Evolutionary conservation across 2,888 invertebrate species (phyloP), one percentile per base, ranked within the genome.

Genomic region (Congeria kusceri): DNA sequence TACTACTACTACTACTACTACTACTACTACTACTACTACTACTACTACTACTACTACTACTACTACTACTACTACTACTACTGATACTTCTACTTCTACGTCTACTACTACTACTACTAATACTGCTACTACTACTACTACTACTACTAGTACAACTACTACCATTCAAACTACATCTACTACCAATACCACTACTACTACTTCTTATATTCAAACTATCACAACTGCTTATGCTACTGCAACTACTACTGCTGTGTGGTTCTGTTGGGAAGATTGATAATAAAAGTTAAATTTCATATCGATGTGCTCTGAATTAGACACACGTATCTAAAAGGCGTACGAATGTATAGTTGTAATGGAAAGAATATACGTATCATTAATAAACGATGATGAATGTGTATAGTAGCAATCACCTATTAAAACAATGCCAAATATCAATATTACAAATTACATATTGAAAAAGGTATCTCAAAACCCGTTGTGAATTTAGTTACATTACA

Each of bases 1-100:
- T 49, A 49, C 49, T 49, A 49, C 49, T 49, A 49, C 49, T 49
- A 49, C 49, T 49, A 49, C 49, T 49, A 49, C 49, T 49, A 49
- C 49, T 49, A 49, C 49, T 49, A 49, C 49, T 49, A 49, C 49
- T 49, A 49, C 49, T 49, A 49, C 49, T 49, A 49, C 49, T 49
- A 49, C 49, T 49, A 49, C 49, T 49, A 49, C 49, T 49, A 49
- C 49, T 49, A 49, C 49, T 49, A 49, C 49, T 49, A 49, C 49
- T 49, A 49, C 49, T 49, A 49, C 49, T 20, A 49, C 49, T 20
- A 20, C 49, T 20, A 49, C 20, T 20, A 49, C 49, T 49, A 49
- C 49, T 20, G 15, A 4, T 20, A 49, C 49, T 20, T 9, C 49
- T 20, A 49, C 49, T 20, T 9, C 49, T 20, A 49, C 49, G 3